phyloP scores from a whole-genome alignment of 2,888 invertebrate species.

The Lasioglossum lativentre region DNA sequence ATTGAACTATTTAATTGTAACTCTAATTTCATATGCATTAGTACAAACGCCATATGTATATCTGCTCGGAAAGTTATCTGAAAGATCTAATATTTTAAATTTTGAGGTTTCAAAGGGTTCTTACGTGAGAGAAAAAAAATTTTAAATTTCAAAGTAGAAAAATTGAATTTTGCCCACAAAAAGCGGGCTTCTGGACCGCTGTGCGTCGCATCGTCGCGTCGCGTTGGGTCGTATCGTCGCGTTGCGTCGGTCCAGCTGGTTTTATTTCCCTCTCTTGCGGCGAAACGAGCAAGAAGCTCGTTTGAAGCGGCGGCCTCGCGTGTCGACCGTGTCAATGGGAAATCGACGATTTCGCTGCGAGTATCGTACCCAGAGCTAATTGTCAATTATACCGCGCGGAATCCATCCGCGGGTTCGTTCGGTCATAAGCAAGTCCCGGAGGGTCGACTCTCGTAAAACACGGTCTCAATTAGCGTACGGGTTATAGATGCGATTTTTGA shows the following conservation, averaged over 20 bases:
- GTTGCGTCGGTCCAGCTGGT: not conserved
- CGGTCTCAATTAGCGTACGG: not conserved
- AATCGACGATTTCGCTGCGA: conserved; percentile 43
- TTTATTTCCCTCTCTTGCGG: conserved; percentile 19
- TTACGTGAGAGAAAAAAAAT: too few species aligned
- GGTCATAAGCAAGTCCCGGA: conserved; percentile 19
- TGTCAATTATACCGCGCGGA: conserved; percentile 52
- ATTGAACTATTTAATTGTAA: too few species aligned
- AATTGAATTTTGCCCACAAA: too few species aligned
- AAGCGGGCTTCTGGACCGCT: too few species aligned
- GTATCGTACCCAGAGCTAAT: conserved; percentile 51
- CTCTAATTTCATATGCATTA: too few species aligned
- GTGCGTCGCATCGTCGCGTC: too few species aligned
- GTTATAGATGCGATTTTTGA: not conserved
- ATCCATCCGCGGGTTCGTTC: conserved; percentile 10
- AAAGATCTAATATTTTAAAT: not conserved
- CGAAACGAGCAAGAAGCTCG: conserved; percentile 20
- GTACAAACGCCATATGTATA: too few species aligned
- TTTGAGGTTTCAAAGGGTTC: not conserved
- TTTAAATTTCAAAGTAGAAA: not conserved
- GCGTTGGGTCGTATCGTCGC: too few species aligned
- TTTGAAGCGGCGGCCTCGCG: conserved; percentile 31
- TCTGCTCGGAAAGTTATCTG: too few species aligned
- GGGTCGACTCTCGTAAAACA: conserved; percentile 42
- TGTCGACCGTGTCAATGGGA: conserved; percentile 54